Evolutionary conservation across 1,140 invertebrate species (phyloP), one percentile per base, ranked within the genome.

Genomic region (Drosophila punjabiensis): DNA sequence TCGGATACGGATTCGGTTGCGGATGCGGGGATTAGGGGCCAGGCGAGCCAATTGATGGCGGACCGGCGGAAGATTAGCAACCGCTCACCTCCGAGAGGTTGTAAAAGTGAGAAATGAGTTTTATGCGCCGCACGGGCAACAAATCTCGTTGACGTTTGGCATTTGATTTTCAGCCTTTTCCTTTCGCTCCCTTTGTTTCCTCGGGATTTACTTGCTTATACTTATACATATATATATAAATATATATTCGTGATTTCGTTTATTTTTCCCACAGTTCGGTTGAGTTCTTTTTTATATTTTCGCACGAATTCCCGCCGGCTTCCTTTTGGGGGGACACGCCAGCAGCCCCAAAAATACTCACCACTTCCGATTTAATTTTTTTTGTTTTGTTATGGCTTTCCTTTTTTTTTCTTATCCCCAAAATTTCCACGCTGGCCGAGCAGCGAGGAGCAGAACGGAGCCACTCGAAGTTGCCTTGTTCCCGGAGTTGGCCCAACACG

Each of bases 61-160:
- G 37, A 55, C 68, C 50, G 65, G 50, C 18, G 64, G 55, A 73
- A 45, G 68, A 74, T 74, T 74, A 74, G 56, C 68, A 73, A 37
- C 24, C 45, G 37, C 33, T 39, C 67, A 53, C 47, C 63, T 55
- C 68, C 39, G 14, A 55, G 37, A 14, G 68, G 68, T 69, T 71
- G 68, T 71, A 71, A 71, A 71, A 71, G 68, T 71, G 68, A 69
- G 68, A 71, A 64, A 69, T 71, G 68, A 69, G 68, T 71, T 71
- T 71, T 71, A 71, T 71, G 64, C 45, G 68, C 70, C 68, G 32
- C 68, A 74, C 68, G 52, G 47, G 68, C 70, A 74, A 74, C 70
- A 73, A 74, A 74, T 74, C 68, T 74, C 55, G 70, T 61, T 74
- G 70, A 74, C 70, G 70, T 74, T 74, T 74, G 70, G 70, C 70